phyloP scores from a whole-genome alignment of 2,113 vertebrate species.

The Pelodiscus sinensis region DNA sequence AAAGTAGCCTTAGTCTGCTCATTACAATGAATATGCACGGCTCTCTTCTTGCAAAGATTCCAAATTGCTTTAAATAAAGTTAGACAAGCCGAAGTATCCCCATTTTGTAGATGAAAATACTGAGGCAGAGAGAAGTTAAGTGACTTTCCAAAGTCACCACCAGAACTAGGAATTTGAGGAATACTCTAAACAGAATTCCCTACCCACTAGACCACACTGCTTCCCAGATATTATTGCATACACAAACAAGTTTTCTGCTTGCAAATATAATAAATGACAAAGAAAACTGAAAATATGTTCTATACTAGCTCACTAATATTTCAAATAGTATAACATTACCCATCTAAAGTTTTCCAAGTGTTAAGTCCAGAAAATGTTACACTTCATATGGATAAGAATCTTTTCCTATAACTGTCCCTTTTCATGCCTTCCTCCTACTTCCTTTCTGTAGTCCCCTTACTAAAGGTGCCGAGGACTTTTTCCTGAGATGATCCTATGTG shows the following conservation, averaged over 20 bases:
- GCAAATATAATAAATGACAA: neutral
- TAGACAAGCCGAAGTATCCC: neutral
- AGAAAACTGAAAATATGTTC: conserved; percentile 10
- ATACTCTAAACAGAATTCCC: neutral
- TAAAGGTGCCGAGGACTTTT: no score
- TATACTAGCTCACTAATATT: neutral
- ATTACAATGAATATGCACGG: neutral
- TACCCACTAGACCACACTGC: neutral
- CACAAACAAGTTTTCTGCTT: neutral
- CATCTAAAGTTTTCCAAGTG: neutral
- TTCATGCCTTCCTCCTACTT: neutral
- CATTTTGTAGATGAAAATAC: neutral
- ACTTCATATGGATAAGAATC: neutral
- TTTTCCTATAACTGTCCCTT: neutral
- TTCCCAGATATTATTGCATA: neutral
- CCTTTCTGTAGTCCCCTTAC: neutral
- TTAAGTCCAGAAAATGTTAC: neutral
- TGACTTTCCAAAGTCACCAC: neutral
- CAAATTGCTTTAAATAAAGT: neutral
- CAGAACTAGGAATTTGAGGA: neutral
- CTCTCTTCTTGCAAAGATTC: neutral
- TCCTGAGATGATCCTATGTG: no score
- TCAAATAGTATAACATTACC: neutral
- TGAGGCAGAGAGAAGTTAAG: neutral
- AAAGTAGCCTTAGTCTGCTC: neutral